phyloP scores from a whole-genome alignment of 2,797 vertebrate genomes.

The Columba guinea region DNA sequence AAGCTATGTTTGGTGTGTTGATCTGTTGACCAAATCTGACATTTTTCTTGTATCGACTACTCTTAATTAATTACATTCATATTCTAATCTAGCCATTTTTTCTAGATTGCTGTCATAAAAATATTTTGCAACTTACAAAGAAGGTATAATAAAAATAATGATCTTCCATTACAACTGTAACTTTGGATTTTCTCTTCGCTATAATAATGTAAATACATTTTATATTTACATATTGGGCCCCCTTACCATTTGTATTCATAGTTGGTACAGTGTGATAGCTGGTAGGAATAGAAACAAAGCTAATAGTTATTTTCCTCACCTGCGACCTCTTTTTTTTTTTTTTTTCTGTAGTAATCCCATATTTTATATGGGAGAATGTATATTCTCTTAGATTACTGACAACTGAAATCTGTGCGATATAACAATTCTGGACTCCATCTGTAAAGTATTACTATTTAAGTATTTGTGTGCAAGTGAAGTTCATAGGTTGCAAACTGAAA shows the following conservation, averaged over 20 bases:
- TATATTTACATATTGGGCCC: neutral
- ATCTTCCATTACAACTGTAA: neutral
- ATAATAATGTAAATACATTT: neutral
- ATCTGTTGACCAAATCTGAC: neutral
- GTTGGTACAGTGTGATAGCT: neutral
- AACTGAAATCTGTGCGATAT: neutral
- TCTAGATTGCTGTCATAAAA: neutral
- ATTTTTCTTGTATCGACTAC: neutral
- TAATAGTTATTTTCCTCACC: neutral
- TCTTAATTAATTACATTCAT: neutral
- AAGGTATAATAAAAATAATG: neutral
- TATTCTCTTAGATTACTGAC: neutral
- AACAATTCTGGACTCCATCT: neutral
- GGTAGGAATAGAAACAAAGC: neutral
- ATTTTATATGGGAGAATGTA: neutral
- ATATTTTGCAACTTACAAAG: neutral
- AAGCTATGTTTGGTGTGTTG: neutral
- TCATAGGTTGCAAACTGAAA: neutral
- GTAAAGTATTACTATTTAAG: neutral
- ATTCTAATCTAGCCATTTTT: neutral
- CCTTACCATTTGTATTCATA: neutral
- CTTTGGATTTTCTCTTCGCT: neutral
- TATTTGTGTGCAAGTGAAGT: neutral
- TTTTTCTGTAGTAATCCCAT: neutral
- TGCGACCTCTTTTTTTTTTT: neutral